phyloP scores from a whole-genome alignment of 2,888 invertebrate genomes.

The Chalcosyrphus nemorum region DNA sequence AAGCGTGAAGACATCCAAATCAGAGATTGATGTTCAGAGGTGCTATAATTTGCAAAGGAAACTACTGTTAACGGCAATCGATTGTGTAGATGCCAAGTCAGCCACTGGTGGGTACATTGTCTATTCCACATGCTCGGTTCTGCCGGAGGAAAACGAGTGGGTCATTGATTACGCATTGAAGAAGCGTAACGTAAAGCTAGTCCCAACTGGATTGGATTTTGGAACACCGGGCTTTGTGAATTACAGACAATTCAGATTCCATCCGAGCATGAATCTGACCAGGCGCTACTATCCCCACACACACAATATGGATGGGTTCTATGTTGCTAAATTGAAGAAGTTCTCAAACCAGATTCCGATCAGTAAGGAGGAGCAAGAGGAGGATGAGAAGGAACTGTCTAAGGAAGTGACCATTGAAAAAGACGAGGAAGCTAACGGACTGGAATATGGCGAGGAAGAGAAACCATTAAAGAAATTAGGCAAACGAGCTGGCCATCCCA shows the following conservation, averaged over 20 bases:
- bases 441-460: slow-evolving; percentile 63
- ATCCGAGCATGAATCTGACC: slow-evolving; percentile 93
- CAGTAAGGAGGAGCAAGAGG: slow-evolving; percentile 81
- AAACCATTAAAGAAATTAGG: slow-evolving; percentile 73
- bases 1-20: slow-evolving; percentile 96
- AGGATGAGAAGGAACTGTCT: slow-evolving; percentile 80
- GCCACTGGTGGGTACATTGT: slow-evolving; percentile 96
- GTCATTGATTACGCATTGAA: slow-evolving; percentile 97
- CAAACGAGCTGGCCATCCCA: slow-evolving; percentile 80
- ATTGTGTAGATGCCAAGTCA: slow-evolving; percentile 96
- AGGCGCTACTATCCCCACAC: slow-evolving; percentile 98
- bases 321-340: slow-evolving; percentile 98
- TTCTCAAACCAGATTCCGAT: slow-evolving; percentile 90
- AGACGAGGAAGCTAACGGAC: slow-evolving; percentile 72
- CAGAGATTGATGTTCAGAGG: slow-evolving; percentile 93
- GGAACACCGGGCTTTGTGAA: slow-evolving; percentile 97
- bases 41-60: slow-evolving; percentile 97
- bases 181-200: slow-evolving; percentile 95
- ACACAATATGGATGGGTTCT: slow-evolving; percentile 99
- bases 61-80: slow-evolving; percentile 96
- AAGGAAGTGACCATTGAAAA: slow-evolving; percentile 75
- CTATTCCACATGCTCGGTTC: slow-evolving; percentile 98
- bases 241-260: slow-evolving; percentile 92
- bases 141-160: slow-evolving; percentile 99
- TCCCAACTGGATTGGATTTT: slow-evolving; percentile 96